Conservation (phyloP, 2,797 vertebrate species). For the Diglossa cyanea region DNA sequence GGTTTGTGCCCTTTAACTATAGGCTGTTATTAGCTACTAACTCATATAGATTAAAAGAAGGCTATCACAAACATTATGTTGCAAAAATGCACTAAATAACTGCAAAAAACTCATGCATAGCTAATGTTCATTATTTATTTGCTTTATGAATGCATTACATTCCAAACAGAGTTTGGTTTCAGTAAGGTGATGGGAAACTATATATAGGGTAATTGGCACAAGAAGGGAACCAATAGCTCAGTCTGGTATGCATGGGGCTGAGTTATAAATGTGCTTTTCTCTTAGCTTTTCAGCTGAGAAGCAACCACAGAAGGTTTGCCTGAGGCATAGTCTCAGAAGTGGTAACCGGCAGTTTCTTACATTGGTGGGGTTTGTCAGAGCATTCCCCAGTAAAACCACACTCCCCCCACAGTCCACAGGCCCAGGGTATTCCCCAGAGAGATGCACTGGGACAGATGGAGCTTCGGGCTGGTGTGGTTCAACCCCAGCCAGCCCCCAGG, state of each 20-base stretch:
- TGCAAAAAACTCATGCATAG: background rate
- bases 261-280: background rate
- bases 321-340: background rate
- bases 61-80: background rate
- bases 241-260: background rate
- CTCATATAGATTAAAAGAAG: background rate
- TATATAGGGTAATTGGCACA: background rate
- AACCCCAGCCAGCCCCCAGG: background rate
- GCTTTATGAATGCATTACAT: background rate
- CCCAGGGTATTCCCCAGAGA: background rate
- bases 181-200: background rate
- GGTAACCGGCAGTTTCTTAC: background rate
- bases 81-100: background rate
- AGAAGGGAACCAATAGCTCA: background rate
- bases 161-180: background rate
- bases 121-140: background rate
- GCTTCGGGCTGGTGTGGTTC: background rate
- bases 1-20: background rate
- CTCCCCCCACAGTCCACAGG: background rate
- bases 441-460: background rate
- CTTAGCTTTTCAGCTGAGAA: background rate
- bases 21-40: background rate
- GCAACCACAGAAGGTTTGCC: background rate
- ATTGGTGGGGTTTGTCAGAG: background rate
- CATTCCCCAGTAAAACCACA: fast-evolving